Base-by-base conservation (phyloP, 1,140 invertebrate species). In the Heliconius himera region DNA sequence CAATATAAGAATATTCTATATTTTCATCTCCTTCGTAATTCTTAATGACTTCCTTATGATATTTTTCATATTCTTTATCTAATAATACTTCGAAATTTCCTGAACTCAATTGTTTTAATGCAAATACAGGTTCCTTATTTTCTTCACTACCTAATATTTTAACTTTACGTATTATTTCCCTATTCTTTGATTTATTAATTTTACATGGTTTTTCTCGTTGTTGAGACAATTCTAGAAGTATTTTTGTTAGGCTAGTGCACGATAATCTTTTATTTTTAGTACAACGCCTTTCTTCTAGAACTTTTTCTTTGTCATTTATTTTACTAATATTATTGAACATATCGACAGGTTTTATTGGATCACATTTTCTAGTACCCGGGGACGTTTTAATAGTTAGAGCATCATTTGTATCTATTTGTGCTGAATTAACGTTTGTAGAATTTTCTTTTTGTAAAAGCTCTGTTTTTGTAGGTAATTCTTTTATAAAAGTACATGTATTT, bases 1-100 rank as follows among this genome's bases (percentile, higher is more conserved):
- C n/a, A 92, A 82, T 22, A 66, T 84, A 73, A 9, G 88, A 78
- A 56, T 77, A 82, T 76, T 83, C 74, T 49, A 82, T 70, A n/a
- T 74, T 80, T 29, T 88, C 76, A 13, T 86, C 74, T 8, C 74
- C 79, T 38, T 89, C 71, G 72, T 79, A 51, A 33, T 86, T 75
- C 46, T 83, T 84, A 18, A 92, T 79, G 20, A 77, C 82, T 81
- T 87, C 33, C 33, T 76, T 87, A 26, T 84, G 84, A 20, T 49
- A 49, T 74, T 82, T 90, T 85, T 93, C 88, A 81, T 85, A 91
- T 84, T 93, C 91, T 83, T 90, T 91, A 73, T 93, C 88, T 38
- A 92, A 77, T 38, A 91, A 73, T 54, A 92, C 79, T 72, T 85
- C 71, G 80, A 83, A 93, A 80, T 89, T 90, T 2, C 81, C 76